These are phyloP conservation scores for Dreissena polymorpha DNA, from an alignment of 1,140 invertebrate genomes.

Conservation along the genomic window DNA sequence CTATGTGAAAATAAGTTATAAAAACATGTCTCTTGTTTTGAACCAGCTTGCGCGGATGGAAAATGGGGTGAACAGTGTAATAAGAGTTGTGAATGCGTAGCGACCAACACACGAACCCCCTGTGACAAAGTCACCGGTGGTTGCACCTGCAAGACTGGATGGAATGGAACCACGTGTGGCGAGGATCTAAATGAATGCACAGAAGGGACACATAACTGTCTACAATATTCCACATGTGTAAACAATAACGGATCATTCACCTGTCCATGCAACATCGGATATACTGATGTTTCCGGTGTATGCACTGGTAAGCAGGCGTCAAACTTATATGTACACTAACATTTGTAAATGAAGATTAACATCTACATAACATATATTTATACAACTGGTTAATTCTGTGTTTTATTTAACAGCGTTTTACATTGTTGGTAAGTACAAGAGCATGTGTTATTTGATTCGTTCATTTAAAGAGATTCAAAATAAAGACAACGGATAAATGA, in stretches of 20 bases:
- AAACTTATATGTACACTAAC: not conserved
- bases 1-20: not conserved
- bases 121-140: constrained; percentile 46
- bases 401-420: too few relatives aligned
- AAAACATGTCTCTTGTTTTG: not conserved
- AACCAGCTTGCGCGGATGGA: constrained; percentile 20
- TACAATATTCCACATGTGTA: constrained; percentile 80
- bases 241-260: too few relatives aligned
- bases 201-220: constrained; percentile 44
- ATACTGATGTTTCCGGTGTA: constrained; percentile 29
- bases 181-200: constrained; percentile 55
- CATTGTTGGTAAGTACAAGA: too few relatives aligned
- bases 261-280: too few relatives aligned
- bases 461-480: too few relatives aligned
- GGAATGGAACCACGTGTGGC: constrained; percentile 4
- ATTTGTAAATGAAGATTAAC: not conserved
- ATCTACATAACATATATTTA: too few relatives aligned
- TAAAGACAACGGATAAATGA: too few relatives aligned
- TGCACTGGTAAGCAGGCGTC: constrained; percentile 10
- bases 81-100: constrained; percentile 34
- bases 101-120: not conserved
- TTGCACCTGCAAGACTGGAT: constrained; percentile 36
- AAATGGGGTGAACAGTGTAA: constrained; percentile 40
- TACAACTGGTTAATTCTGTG: too few relatives aligned
- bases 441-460: too few relatives aligned